Evolutionary conservation across 2,113 vertebrate genomes (phyloP).

Genomic region (Psittacara wagleri): DNA sequence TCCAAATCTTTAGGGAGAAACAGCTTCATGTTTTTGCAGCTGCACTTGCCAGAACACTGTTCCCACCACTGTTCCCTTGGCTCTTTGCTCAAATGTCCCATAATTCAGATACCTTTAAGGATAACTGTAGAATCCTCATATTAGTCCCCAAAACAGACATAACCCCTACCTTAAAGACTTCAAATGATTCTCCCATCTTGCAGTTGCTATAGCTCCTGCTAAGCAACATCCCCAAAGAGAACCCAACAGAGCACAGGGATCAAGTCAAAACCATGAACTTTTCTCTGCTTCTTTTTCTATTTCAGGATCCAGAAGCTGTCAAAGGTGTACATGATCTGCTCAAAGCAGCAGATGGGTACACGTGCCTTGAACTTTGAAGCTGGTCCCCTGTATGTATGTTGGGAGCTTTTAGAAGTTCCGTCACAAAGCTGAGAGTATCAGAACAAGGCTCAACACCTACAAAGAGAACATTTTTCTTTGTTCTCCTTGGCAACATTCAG

Average conservation of each 20-base stretch:
- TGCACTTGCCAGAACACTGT: slow-evolving; percentile 7
- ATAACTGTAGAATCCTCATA: background rate
- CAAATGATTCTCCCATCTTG: background rate
- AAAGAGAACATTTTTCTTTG: background rate
- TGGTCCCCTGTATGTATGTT: background rate
- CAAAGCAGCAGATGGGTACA: background rate
- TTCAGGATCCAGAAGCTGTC: background rate
- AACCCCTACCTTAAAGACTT: background rate
- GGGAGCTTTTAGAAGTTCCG: background rate
- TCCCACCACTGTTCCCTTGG: slow-evolving; percentile 29
- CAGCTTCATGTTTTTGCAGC: slow-evolving; percentile 50
- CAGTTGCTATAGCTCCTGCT: background rate
- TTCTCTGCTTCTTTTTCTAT: background rate
- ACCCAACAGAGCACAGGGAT: background rate
- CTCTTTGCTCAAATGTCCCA: slow-evolving; percentile 11
- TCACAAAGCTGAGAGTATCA: background rate
- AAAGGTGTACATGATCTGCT: background rate
- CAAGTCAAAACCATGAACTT: background rate
- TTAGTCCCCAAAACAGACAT: background rate
- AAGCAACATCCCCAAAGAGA: background rate
- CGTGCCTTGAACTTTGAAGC: background rate
- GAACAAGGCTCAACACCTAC: background rate
- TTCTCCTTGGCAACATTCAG: background rate
- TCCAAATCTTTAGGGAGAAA: slow-evolving; percentile 46
- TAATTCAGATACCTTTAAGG: slow-evolving; percentile 29